Percentiles rank a stretch among this genome's conserved stretches.
These are phyloP conservation scores for Erythrocercus mccallii DNA, from an alignment of 2,113 vertebrate species.

Conservation along the genomic window DNA sequence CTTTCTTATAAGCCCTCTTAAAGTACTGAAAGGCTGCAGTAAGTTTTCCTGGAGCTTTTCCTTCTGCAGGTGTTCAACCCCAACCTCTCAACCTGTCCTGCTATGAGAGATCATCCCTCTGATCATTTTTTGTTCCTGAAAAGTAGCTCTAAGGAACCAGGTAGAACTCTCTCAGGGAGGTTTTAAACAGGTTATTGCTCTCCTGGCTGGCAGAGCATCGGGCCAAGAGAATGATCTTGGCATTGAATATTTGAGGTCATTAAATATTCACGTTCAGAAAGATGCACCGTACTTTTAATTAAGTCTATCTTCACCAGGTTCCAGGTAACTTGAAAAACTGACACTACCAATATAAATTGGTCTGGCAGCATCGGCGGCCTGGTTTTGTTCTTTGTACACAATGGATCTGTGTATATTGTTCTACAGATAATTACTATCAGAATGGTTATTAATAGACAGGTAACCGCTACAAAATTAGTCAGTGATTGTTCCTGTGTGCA, in stretches of 20 bases:
- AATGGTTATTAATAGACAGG: not conserved
- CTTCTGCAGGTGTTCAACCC: not conserved
- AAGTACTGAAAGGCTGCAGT: not conserved
- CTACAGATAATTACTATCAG: not conserved
- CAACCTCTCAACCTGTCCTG: not conserved
- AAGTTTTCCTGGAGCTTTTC: not conserved
- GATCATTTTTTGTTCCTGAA: not conserved
- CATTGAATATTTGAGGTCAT: not conserved
- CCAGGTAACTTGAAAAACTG: not conserved
- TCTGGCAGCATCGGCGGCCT: not conserved
- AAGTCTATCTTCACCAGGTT: not conserved
- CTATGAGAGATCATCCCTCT: fast-evolving
- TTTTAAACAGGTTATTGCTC: not conserved
- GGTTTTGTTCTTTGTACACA: not conserved
- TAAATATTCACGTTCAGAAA: not conserved
- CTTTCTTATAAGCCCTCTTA: not conserved
- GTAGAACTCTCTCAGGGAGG: not conserved
- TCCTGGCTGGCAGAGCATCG: not conserved
- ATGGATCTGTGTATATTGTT: not conserved
- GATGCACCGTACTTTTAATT: not conserved
- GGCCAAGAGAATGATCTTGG: not conserved
- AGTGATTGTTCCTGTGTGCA: not conserved
- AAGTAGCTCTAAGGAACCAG: not conserved
- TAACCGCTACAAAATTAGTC: not conserved
- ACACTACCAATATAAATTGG: not conserved